A percentile compares a stretch with the other conserved stretches of the same genome.
These are phyloP conservation scores for Drosophila nr. fundita DNA, from an alignment of 2,888 invertebrate species.

Conservation along the genomic window DNA sequence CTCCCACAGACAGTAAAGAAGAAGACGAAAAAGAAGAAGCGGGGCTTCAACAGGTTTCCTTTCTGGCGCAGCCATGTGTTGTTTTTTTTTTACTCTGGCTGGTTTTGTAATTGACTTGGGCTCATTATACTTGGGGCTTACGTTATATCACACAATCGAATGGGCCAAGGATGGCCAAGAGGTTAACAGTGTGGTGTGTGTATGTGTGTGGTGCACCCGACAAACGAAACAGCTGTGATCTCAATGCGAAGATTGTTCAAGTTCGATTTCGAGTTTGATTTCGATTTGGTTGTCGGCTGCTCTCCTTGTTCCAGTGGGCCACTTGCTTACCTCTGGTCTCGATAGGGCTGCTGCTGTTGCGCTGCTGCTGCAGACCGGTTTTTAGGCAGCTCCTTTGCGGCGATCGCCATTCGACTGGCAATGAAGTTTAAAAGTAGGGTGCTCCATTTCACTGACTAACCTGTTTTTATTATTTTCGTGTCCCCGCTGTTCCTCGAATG, in stretches of 20 bases:
- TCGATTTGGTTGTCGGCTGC: conserved; percentile 29
- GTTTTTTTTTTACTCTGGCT: not conserved
- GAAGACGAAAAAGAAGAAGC: conserved; percentile 1
- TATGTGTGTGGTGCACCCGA: conserved; percentile 25
- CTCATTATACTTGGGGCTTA: conserved; percentile 67
- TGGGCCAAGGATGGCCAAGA: conserved; percentile 60
- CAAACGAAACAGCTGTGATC: conserved; percentile 25
- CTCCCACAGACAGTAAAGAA: conserved; percentile 48
- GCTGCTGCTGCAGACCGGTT: conserved; percentile 69
- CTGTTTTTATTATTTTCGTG: conserved; percentile 55
- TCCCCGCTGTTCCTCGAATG: conserved; percentile 6
- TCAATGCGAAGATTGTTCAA: not conserved
- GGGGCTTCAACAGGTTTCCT: conserved; percentile 66
- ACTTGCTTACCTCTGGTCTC: conserved; percentile 50
- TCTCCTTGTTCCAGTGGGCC: conserved; percentile 65
- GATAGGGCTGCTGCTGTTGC: conserved; percentile 56
- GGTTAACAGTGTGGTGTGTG: conserved; percentile 6
- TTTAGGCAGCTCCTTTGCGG: conserved; percentile 52
- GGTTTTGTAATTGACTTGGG: conserved; percentile 66
- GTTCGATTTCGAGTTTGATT: conserved; percentile 6
- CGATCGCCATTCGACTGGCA: conserved; percentile 64
- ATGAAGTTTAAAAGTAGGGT: conserved; percentile 76
- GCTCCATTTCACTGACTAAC: conserved; percentile 74
- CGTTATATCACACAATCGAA: conserved; percentile 70
- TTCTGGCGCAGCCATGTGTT: conserved; percentile 53